Base-by-base conservation (phyloP, 2,888 invertebrate species). In the Heliconius erato region DNA sequence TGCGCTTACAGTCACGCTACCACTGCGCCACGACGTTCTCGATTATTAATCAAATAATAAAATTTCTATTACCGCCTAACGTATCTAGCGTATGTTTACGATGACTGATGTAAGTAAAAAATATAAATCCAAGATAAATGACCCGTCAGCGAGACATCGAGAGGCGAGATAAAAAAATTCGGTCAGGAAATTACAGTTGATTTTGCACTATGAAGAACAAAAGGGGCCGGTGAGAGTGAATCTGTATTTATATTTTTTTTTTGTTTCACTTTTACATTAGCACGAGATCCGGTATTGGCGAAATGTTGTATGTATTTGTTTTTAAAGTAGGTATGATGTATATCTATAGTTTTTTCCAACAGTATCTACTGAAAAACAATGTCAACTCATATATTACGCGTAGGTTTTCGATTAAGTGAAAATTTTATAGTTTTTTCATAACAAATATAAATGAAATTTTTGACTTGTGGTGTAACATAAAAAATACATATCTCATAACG, bases 111-210 rank as follows among this genome's bases (percentile, higher is more conserved):
- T 54, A 44, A 32, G 65, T 65, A 81, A 83, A 79, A 80, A 76
- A 71, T 74, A 72, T 77, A 72, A 81, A 84, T 83, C 72, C 68
- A 79, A 88, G 86, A 91, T 89, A 89, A 90, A 91, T 90, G 89
- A 88, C 84, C 87, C 86, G 88, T 88, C 89, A 89, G 87, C 88
- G 87, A 84, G 77, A 89, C 87, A 89, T 87, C 86, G 86, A 86
- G 82, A 82, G 54, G 54, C 84, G 86, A 86, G 86, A 87, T 86
- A 86, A 85, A 88, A 67, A 86, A 91, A 90, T 89, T 87, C 87
- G 88, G 89, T 89, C 91, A 91, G 91, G 91, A 93, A 92, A 93
- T 92, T 88, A 90, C 89, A 89, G 89, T 88, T 88, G 88, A 90
- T 89, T 91, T 87, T 87, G 87, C 89, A 86, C 87, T 85, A 86